These are phyloP conservation scores for Dolichoris vasculosae DNA, from an alignment of 1,140 invertebrate genomes.

Conservation along the genomic window DNA sequence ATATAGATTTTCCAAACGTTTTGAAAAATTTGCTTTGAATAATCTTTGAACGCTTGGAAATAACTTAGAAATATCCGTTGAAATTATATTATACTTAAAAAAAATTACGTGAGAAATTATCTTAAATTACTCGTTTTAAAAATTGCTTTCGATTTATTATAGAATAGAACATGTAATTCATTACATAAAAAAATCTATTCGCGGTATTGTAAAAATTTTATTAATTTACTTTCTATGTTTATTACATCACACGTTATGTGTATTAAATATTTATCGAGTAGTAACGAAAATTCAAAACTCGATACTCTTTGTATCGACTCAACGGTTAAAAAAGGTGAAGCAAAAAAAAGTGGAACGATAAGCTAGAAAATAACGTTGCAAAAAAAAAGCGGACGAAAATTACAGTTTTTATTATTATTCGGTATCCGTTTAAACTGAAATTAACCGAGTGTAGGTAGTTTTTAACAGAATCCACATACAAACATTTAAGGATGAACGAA, in stretches of 20 bases:
- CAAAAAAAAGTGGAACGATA: background rate
- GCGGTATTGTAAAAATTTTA: background rate
- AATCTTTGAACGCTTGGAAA: too few species aligned
- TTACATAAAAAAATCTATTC: background rate
- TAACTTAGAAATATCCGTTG: too few species aligned
- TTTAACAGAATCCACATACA: background rate
- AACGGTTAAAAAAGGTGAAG: background rate
- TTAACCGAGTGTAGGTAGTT: conserved; percentile 22
- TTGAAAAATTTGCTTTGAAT: too few species aligned
- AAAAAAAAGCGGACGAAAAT: background rate
- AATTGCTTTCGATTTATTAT: too few species aligned
- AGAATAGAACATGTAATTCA: too few species aligned
- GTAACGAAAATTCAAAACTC: background rate
- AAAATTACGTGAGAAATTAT: too few species aligned
- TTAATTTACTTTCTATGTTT: background rate
- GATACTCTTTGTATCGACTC: background rate
- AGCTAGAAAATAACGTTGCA: background rate
- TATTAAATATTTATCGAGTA: background rate
- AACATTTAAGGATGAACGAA: background rate
- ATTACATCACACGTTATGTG: background rate
- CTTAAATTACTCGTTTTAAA: too few species aligned
- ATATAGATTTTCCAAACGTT: too few species aligned
- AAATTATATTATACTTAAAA: too few species aligned
- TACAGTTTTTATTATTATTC: conserved; percentile 12
- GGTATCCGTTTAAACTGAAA: conserved; percentile 12